A percentile compares a stretch with the other conserved stretches of the same genome.
Evolutionary conservation across 2,797 vertebrate genomes (phyloP).

Genomic region (Phaenicophaeus curvirostris): DNA sequence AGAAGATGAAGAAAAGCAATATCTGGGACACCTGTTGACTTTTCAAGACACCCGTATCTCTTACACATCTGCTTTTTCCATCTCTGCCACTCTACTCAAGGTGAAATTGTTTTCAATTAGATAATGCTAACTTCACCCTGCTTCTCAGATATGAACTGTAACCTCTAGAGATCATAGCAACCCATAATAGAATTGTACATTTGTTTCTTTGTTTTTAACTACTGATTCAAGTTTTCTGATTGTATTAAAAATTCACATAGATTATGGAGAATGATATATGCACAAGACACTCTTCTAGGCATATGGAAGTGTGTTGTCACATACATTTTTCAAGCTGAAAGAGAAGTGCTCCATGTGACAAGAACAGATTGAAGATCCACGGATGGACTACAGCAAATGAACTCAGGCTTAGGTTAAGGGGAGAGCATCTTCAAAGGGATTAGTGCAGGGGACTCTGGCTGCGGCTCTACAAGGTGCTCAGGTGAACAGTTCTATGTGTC

Average conservation of each 20-base stretch:
- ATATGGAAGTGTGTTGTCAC: not conserved
- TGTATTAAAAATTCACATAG: not conserved
- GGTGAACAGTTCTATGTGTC: not conserved
- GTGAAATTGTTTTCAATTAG: not conserved
- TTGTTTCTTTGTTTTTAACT: not conserved
- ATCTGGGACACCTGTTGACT: not conserved
- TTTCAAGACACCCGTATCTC: not conserved
- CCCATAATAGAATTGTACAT: not conserved
- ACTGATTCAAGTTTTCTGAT: not conserved
- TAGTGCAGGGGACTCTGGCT: not conserved
- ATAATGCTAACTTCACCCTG: not conserved
- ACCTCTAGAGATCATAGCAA: not conserved
- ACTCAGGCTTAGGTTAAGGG: not conserved
- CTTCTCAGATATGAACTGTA: not conserved
- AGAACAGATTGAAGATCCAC: not conserved
- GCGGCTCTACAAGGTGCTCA: not conserved
- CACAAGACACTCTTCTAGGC: not conserved
- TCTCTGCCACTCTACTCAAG: not conserved
- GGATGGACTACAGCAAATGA: not conserved
- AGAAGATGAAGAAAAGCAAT: not conserved
- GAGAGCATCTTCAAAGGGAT: not conserved
- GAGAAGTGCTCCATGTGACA: not conserved
- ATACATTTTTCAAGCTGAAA: not conserved
- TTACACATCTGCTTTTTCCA: not conserved
- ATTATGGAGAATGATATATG: not conserved